Conservation (phyloP, 2,888 invertebrate species). For the Mamestra brassicae region DNA sequence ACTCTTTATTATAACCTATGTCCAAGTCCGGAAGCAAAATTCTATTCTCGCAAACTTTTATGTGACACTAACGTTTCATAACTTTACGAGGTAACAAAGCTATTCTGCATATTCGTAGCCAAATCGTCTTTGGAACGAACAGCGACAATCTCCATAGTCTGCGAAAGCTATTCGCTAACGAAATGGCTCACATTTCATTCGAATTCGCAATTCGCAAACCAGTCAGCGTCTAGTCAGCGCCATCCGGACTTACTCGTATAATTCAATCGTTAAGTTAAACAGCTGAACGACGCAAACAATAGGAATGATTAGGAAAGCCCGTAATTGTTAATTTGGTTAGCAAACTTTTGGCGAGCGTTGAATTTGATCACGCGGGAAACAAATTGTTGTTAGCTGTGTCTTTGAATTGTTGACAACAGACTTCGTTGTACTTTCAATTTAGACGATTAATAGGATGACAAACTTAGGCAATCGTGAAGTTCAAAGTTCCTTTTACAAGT, state of each 20-base stretch:
- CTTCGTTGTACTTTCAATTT: conserved; percentile 18
- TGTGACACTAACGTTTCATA: conserved; percentile 28
- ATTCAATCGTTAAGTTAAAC: conserved; percentile 70
- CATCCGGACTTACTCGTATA: conserved; percentile 65
- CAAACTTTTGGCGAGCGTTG: conserved; percentile 54
- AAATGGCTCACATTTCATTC: conserved; percentile 73
- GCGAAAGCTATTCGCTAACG: conserved; percentile 65
- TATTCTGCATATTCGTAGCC: conserved; percentile 42
- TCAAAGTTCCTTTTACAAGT: conserved; percentile 13
- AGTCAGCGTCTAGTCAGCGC: conserved; percentile 61
- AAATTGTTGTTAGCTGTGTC: conserved; percentile 40
- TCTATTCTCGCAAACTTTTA: conserved; percentile 14
- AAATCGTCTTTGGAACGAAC: conserved; percentile 46
- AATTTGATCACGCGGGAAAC: conserved; percentile 54
- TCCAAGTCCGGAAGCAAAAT: conserved; percentile 17
- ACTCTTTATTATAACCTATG: background rate
- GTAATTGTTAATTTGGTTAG: conserved; percentile 67
- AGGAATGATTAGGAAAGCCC: conserved; percentile 59
- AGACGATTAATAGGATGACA: conserved; percentile 26
- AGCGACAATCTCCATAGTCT: conserved; percentile 38
- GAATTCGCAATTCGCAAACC: conserved; percentile 63
- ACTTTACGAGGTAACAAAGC: conserved; percentile 37
- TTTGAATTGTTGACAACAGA: conserved; percentile 38
- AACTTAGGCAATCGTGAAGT: conserved; percentile 9
- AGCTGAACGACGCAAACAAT: conserved; percentile 60